Evolutionary conservation across 2,888 invertebrate species (phyloP), one percentile per base, ranked within the genome.

Genomic region (Patella ulyssiponensis): DNA sequence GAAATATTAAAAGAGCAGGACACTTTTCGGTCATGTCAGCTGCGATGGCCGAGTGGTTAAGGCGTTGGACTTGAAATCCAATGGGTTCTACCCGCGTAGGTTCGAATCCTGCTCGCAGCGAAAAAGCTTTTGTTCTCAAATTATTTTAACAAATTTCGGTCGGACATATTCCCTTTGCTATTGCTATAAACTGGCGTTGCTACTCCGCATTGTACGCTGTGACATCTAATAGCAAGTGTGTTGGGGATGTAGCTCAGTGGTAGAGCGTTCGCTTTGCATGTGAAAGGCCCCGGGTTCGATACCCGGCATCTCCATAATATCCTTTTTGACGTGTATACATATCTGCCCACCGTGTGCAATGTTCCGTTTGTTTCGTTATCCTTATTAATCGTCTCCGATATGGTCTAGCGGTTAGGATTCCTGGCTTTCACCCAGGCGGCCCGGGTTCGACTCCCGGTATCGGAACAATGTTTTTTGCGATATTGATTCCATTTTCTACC

Each of bases 211-310:
- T 27, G 2, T 2, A 27, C 27, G 27, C 2, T 27, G 27, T 0
- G 27, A 27, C 2, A 27, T 27, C 1, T 27, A 27, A 27, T 27
- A 27, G 27, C 27, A 27, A 27, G 7, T 44, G 44, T 44, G 20
- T 73, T 69, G 76, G 76, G 76, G 76, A 76, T 71, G 71, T 76
- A 76, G 76, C 76, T 76, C 76, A 76, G 75, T 75, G 75, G 75
- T 75, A 75, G 76, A 76, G 76, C 76, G 76, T 76, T 76, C 76
- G 76, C 71, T 76, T 71, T 56, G 76, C 71, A 71, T 76, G 76
- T 71, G 71, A 76, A 76, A 76, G 76, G 71, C 76, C 76, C 71
- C 71, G 76, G 76, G 76, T 76, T 76, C 75, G 75, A 75, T 75
- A 33, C 75, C 75, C 75, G 75, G 75, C 75, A 70, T 75, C 75